Percentiles rank a stretch among this genome's conserved stretches.
These are phyloP conservation scores for Smittia sp. DNA, from an alignment of 2,888 invertebrate species.

Conservation along the genomic window DNA sequence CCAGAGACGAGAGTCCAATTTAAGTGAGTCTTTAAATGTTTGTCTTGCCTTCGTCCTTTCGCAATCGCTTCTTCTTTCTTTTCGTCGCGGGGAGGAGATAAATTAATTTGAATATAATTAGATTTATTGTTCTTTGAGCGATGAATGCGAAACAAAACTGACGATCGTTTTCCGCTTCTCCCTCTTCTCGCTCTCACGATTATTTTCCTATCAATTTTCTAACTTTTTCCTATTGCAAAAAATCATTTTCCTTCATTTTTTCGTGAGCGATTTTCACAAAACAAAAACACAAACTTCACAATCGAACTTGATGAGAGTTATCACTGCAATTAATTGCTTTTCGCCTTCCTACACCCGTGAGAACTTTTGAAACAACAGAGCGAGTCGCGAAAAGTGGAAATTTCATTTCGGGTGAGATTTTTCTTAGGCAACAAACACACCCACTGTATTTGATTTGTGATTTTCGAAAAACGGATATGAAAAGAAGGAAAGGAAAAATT, in stretches of 20 bases:
- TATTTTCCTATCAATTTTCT: conserved; percentile 12
- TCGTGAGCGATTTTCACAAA: neutral
- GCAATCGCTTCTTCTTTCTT: conserved; percentile 18
- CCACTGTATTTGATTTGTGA: conserved; percentile 44
- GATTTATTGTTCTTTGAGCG: conserved; percentile 29
- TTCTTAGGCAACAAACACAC: conserved; percentile 46
- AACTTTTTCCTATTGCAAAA: neutral
- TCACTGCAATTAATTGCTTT: neutral
- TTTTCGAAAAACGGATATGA: conserved; percentile 36
- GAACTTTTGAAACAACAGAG: neutral
- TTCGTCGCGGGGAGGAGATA: neutral
- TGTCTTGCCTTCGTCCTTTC: conserved; percentile 43
- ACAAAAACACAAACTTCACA: conserved; percentile 4
- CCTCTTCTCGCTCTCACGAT: neutral
- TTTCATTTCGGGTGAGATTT: conserved; percentile 11
- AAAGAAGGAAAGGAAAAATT: conserved; percentile 28
- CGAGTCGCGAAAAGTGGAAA: neutral
- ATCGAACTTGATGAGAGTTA: neutral
- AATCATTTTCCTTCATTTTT: neutral
- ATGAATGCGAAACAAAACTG: conserved; percentile 21
- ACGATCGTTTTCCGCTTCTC: neutral
- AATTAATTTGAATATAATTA: conserved; percentile 38
- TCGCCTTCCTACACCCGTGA: neutral
- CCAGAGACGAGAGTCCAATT: conserved; percentile 43
- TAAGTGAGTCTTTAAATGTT: conserved; percentile 37